Percentiles rank a stretch among this genome's conserved stretches.
Conservation (phyloP, 2,797 vertebrate species). For the Lepilemur septentrionalis region DNA sequence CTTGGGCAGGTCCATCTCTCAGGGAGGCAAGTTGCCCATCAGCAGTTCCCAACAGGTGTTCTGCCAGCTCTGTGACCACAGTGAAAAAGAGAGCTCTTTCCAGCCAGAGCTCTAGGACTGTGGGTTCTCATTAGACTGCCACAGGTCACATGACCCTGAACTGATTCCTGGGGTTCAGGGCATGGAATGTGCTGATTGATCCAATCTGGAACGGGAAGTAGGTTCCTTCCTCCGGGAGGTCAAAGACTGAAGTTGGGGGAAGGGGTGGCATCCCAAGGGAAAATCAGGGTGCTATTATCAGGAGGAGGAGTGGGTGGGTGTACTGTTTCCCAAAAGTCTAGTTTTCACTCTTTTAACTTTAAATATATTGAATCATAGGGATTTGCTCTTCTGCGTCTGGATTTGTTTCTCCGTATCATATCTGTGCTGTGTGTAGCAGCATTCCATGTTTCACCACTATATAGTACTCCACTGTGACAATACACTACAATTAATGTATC, state of each 20-base stretch:
- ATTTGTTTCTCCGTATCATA: background rate
- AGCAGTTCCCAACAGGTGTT: background rate
- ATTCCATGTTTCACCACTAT: background rate
- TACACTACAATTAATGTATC: background rate
- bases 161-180: background rate
- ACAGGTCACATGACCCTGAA: background rate
- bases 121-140: background rate
- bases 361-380: background rate
- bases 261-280: background rate
- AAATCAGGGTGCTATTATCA: background rate
- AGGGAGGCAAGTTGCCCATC: background rate
- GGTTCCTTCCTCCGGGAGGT: background rate
- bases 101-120: background rate
- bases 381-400: background rate
- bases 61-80: too few relatives aligned
- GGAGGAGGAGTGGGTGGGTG: background rate
- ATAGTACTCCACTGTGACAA: background rate
- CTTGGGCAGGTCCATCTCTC: background rate
- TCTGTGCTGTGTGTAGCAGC: rapidly evolving
- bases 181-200: background rate
- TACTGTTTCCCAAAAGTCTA: background rate
- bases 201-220: background rate
- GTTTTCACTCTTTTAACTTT: background rate
- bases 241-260: background rate
- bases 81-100: rapidly evolving